Evolutionary conservation across 2,888 invertebrate species (phyloP).

Genomic region (Cryptosula pallasiana): DNA sequence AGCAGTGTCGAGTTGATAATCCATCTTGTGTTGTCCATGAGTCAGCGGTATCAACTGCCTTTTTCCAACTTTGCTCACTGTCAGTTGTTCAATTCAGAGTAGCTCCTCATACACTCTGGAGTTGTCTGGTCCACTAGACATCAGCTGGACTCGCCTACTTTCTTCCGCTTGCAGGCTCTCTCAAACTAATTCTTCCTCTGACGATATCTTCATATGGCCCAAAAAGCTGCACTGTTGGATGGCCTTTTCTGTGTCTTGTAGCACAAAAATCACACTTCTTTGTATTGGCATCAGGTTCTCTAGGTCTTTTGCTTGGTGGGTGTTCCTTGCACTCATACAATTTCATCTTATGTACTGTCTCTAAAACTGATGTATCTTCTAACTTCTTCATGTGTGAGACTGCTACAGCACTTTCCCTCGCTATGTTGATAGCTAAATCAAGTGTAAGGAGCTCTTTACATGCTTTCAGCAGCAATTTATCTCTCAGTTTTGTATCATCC

Average conservation of each 20-base stretch:
- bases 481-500: not conserved
- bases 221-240: not conserved
- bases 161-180: constrained; percentile 11
- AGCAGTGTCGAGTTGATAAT: too few relatives aligned
- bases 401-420: not conserved
- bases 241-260: not conserved
- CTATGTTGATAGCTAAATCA: not conserved
- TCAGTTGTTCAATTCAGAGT: too few relatives aligned
- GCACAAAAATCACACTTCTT: not conserved
- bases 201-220: not conserved
- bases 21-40: too few relatives aligned
- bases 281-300: not conserved
- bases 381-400: constrained; percentile 7
- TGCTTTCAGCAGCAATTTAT: constrained; percentile 8
- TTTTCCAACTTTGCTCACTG: too few relatives aligned
- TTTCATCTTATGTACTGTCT: constrained; percentile 1
- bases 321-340: not conserved
- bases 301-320: not conserved
- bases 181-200: constrained; percentile 16
- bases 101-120: too few relatives aligned
- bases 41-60: too few relatives aligned
- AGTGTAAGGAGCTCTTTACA: not conserved
- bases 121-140: too few relatives aligned
- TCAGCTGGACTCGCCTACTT: too few relatives aligned
- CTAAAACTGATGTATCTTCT: not conserved